Conservation (phyloP, 2,888 invertebrate genomes). For the Pseudanteris insignis region DNA sequence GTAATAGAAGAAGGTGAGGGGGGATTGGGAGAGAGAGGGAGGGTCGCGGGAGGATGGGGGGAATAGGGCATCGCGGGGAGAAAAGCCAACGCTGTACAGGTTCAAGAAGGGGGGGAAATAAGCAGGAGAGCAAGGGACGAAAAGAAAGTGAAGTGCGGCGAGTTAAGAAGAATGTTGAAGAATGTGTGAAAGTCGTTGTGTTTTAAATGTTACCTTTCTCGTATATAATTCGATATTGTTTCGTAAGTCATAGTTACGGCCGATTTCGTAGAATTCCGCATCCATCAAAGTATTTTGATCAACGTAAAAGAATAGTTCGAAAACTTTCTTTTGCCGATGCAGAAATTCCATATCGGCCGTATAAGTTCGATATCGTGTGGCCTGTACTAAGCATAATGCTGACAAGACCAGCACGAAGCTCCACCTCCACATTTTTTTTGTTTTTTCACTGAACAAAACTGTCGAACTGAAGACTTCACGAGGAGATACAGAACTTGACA, state of each 20-base stretch:
- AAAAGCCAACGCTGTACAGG: conserved; percentile 65
- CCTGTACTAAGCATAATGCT: conserved; percentile 51
- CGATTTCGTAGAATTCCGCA: conserved; percentile 57
- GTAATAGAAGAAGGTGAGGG: too few species aligned
- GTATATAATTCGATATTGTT: conserved; percentile 57
- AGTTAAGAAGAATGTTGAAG: neutral
- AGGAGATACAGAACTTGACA: conserved; percentile 33
- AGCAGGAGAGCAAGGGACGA: neutral
- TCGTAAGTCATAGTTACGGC: conserved; percentile 56
- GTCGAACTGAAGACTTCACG: conserved; percentile 25
- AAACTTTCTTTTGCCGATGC: conserved; percentile 62
- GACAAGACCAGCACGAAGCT: conserved; percentile 53
- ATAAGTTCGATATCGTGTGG: conserved; percentile 41
- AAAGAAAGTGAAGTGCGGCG: neutral
- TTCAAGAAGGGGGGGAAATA: conserved; percentile 54
- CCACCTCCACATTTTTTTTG: conserved; percentile 52
- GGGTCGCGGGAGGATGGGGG: too few species aligned
- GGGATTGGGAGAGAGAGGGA: too few species aligned
- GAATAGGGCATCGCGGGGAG: conserved; percentile 71
- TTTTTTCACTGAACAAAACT: conserved; percentile 17
- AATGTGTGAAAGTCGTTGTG: neutral
- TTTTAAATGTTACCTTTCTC: conserved; percentile 51
- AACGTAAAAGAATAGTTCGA: conserved; percentile 59
- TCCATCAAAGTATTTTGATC: conserved; percentile 55
- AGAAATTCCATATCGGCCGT: conserved; percentile 63